A percentile compares a stretch with the other conserved stretches of the same genome.
Conservation (phyloP, 1,140 invertebrate genomes). For the Bombyx mandarina region DNA sequence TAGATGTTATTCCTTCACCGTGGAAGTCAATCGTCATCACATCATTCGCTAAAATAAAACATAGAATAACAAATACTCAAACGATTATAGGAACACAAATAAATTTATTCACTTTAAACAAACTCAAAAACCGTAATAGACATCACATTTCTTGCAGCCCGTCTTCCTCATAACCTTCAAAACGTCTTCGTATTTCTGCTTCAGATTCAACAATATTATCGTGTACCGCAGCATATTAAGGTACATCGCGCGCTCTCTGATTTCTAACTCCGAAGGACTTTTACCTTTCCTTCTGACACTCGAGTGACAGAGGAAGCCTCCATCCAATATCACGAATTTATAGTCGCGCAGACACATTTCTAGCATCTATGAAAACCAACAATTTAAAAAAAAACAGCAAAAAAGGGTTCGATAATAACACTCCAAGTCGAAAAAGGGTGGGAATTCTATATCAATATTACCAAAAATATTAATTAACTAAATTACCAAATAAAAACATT, state of each 20-base stretch:
- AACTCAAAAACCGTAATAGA: slow-evolving; percentile 4
- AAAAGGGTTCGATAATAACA: too few species aligned
- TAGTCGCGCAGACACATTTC: slow-evolving; percentile 18
- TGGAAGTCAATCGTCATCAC: too few species aligned
- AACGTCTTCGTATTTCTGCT: neutral
- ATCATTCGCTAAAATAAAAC: neutral
- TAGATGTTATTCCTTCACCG: too few species aligned
- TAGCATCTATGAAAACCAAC: slow-evolving; percentile 19
- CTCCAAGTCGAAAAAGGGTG: too few species aligned
- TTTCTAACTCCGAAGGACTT: neutral
- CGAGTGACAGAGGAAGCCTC: slow-evolving; percentile 13
- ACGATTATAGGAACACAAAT: slow-evolving; percentile 11
- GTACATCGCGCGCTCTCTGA: neutral
- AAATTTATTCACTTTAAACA: slow-evolving; percentile 3
- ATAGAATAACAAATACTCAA: neutral
- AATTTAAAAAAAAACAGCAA: neutral
- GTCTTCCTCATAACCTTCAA: slow-evolving; percentile 6
- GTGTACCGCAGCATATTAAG: slow-evolving; percentile 3
- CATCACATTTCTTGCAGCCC: slow-evolving; percentile 2
- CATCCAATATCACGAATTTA: slow-evolving; percentile 12
- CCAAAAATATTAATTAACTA: too few species aligned
- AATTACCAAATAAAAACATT: too few species aligned
- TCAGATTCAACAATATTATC: neutral
- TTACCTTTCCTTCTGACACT: neutral
- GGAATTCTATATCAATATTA: too few species aligned